phyloP scores from a whole-genome alignment of 2,888 invertebrate species.

The Chouioia cunea region DNA sequence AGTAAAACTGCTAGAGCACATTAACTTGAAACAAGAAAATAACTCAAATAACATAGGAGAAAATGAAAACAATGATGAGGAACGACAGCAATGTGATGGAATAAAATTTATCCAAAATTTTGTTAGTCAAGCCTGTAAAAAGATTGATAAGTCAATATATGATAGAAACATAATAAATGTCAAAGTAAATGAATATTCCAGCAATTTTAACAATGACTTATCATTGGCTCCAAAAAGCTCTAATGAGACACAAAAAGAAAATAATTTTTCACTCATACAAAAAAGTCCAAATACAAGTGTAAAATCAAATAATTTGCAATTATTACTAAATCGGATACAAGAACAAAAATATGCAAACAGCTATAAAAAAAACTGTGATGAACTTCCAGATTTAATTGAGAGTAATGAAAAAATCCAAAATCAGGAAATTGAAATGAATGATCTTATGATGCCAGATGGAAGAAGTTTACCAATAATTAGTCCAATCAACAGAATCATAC shows the following conservation, averaged over 20 bases:
- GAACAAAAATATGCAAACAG: neutral
- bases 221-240: too few relatives aligned
- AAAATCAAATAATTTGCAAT: neutral
- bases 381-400: neutral
- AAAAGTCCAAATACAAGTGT: neutral
- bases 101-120: neutral
- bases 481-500: conserved; percentile 19
- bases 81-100: neutral
- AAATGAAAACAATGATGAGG: neutral
- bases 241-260: neutral
- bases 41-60: neutral
- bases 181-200: neutral
- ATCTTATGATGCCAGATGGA: conserved; percentile 19
- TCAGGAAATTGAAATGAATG: conserved; percentile 32
- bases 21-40: neutral
- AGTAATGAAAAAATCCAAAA: neutral
- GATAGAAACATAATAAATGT: neutral
- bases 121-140: neutral
- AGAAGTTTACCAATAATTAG: neutral
- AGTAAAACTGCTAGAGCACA: conserved; percentile 21
- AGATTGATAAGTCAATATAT: neutral
- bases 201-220: neutral
- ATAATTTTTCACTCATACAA: neutral
- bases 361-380: neutral
- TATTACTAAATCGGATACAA: too few relatives aligned